Conservation (phyloP, 2,797 vertebrate genomes). For the Prionace glauca region DNA sequence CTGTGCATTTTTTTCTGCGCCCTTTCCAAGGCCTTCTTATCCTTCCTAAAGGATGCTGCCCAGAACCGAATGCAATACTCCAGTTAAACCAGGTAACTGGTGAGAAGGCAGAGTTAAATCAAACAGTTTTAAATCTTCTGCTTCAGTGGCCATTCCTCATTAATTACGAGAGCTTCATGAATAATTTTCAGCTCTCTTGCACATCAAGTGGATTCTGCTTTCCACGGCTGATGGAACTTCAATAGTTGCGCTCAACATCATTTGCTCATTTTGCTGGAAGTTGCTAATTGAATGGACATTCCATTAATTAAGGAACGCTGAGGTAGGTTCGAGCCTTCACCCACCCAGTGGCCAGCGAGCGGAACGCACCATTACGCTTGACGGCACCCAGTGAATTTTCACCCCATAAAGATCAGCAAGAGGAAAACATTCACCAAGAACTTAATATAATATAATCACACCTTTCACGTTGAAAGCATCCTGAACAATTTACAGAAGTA, state of each 20-base stretch:
- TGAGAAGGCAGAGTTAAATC: not conserved
- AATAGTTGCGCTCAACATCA: not conserved
- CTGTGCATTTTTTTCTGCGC: too few species aligned
- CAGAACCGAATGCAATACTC: too few species aligned
- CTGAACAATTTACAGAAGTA: not conserved
- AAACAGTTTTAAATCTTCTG: not conserved
- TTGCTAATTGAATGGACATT: not conserved
- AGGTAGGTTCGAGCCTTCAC: not conserved
- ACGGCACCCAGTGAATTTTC: not conserved
- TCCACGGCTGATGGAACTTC: not conserved
- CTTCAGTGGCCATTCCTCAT: not conserved
- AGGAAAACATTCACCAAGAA: not conserved
- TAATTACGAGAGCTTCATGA: not conserved
- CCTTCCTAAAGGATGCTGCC: too few species aligned
- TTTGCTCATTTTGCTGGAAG: not conserved
- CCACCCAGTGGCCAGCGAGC: not conserved
- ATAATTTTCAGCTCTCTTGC: not conserved
- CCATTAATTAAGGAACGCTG: not conserved
- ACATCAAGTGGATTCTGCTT: not conserved
- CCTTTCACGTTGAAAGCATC: not conserved
- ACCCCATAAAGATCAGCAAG: not conserved
- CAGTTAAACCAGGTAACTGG: not conserved
- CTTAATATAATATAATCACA: not conserved
- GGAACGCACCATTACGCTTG: not conserved
- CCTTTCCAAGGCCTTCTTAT: too few species aligned